Evolutionary conservation across 1,140 invertebrate genomes (phyloP).

Genomic region (Eubasilissa regina): DNA sequence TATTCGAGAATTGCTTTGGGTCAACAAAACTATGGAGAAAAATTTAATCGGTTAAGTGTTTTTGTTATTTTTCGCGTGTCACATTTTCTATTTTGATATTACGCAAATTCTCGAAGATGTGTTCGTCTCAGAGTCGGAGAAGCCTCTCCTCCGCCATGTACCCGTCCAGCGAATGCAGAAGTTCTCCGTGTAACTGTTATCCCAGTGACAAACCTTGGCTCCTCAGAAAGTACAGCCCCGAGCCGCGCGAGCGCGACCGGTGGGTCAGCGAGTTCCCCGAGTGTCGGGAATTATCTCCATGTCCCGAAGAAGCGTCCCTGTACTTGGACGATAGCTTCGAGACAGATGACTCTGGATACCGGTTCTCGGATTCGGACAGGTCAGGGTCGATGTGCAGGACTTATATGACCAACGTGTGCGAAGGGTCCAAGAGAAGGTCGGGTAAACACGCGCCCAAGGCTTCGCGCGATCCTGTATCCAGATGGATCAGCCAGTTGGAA

Average conservation of each 20-base stretch:
- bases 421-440: background rate
- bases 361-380: slow-evolving; percentile 44
- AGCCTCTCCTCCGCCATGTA: slow-evolving; percentile 1
- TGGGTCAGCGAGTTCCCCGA: slow-evolving; percentile 30
- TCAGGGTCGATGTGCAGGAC: slow-evolving; percentile 45
- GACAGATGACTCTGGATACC: slow-evolving; percentile 51
- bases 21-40: too few species aligned
- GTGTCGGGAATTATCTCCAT: slow-evolving; percentile 1
- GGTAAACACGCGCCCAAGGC: background rate
- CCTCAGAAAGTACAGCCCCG: slow-evolving; percentile 8
- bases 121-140: background rate
- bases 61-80: too few species aligned
- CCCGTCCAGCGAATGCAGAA: background rate
- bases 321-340: slow-evolving; percentile 48
- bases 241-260: slow-evolving; percentile 18
- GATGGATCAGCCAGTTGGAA: slow-evolving; percentile 57
- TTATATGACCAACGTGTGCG: slow-evolving; percentile 35
- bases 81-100: too few species aligned
- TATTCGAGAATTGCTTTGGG: too few species aligned
- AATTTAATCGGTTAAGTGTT: background rate
- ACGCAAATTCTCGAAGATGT: background rate
- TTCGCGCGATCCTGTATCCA: slow-evolving; percentile 47
- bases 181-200: background rate
- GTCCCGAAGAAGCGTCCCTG: slow-evolving; percentile 48
- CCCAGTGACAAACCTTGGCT: slow-evolving; percentile 16